Base-by-base conservation (phyloP, 2,888 invertebrate genomes). In the Drosophila falleni region DNA sequence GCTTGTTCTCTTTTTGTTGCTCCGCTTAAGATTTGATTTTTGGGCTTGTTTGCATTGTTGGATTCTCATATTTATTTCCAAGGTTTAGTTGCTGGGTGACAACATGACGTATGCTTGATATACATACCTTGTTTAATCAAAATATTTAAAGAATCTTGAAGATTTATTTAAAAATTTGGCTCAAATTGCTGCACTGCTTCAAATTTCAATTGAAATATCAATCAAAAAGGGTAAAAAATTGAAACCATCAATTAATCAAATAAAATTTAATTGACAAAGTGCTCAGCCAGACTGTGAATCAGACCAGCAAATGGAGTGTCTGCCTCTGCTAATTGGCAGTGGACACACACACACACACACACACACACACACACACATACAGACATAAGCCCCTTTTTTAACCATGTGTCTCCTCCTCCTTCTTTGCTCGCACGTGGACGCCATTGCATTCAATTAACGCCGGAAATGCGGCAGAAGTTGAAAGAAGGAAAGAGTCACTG, bases 361-460 rank as follows among this genome's bases (percentile, higher is more conserved):
- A 46, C 39, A 44, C 33, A 19, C 35, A 37, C 35, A 53, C 47
- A 37, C 26, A 46, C 39, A 44, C 29, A 19, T 29, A 37, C 35
- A 53, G 15, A 39, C 47, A 31, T 31, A 31, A 0, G 13, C 50
- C 35, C 13, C 19, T 19, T 11, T 29, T 44, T 23, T 35, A 11
- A 15, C 1, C 8, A 33, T 23, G 3, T 13, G 3, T 26, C 39
- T 26, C n/a, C 26, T 26, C 26, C 15, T 26, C n/a, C 15, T 26
- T 2, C 33, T 33, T 50, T 46, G 9, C 13, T 15, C 58, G 55
- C 59, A 74, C 71, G 71, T 71, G 74, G 56, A 75, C 64, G 16
- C 37, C 59, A 60, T 44, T 53, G 70, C 61, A 84, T 79, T 84
- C 85, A 85, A 87, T 87, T 89, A 89, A 80, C 62, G 70, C 69